Evolutionary conservation across 2,113 vertebrate species (phyloP), one percentile per base, ranked within the genome.

Genomic region (Mormyrus iriodes): DNA sequence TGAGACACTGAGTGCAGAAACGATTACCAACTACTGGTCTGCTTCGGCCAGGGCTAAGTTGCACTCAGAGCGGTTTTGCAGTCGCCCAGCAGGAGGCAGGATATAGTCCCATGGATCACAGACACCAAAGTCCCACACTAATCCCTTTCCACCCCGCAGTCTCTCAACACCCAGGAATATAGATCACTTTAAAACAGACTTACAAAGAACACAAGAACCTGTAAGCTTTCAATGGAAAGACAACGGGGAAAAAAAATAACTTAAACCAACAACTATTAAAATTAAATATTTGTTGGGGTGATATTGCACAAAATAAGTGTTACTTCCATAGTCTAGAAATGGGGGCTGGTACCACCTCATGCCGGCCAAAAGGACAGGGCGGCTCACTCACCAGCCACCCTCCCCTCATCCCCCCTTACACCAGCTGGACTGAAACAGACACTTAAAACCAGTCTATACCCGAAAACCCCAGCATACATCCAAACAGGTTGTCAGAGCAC

Each of bases 291-390:
- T 87, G 52, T 90, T 90, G 44, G 89, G 69, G 93, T 95, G 95
- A 97, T 98, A 99, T 98, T 99, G 98, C 98, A 99, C 98, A 96
- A 97, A 44, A 97, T 96, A 92, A 97, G 95, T 90, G 91, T 91
- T 90, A 91, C 91, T n/a, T n/a, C 88, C 82, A 90, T n/a, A 90
- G 89, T 90, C 95, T 94, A 90, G 95, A 95, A 91, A 93, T 93
- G 88, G 53, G 53, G 24, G 73, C 91, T 92, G 93, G 92, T 93
- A 94, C 91, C 90, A 88, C 87, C 51, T 91, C 86, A 92, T 92
- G 93, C 92, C 92, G 35, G 51, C 6, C 42, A 19, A 24, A 19
- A 83, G 21, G 42, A 39, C 35, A 46, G 79, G 31, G 2, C 8
- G 15, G 31, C 73, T 42, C 31, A 79, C 73, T 79, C 31, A 79